Evolutionary conservation across 2,797 vertebrate genomes (phyloP).

Genomic region (Sciurus carolinensis): DNA sequence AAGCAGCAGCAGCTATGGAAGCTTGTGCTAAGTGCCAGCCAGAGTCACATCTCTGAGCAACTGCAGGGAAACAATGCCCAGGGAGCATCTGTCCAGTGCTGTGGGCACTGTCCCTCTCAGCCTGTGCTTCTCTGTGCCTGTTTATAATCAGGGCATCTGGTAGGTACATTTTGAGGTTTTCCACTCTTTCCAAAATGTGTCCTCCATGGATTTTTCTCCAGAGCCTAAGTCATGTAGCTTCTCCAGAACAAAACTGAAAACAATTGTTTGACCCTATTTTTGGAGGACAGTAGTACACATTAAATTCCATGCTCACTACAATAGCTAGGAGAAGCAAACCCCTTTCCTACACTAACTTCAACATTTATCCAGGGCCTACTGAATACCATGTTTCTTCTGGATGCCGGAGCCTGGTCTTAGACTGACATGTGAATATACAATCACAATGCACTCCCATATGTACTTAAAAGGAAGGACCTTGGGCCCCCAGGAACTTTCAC

Average conservation of each 20-base stretch:
- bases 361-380: neutral
- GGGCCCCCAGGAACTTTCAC: neutral
- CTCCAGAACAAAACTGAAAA: conserved; percentile 17
- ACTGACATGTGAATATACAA: neutral
- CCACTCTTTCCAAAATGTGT: neutral
- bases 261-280: neutral
- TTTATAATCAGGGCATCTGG: neutral
- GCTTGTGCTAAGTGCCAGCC: neutral
- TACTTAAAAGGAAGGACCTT: neutral
- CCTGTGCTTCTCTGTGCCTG: neutral
- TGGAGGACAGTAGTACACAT: neutral
- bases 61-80: neutral
- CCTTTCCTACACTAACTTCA: neutral
- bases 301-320: neutral
- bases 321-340: neutral
- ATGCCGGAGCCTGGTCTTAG: neutral
- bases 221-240: neutral
- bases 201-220: neutral
- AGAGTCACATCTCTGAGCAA: neutral
- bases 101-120: neutral
- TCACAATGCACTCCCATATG: accelerated
- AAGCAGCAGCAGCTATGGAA: neutral
- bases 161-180: neutral
- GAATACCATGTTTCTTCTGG: neutral
- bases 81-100: neutral